A percentile compares a stretch with the other conserved stretches of the same genome.
Evolutionary conservation across 2,113 vertebrate genomes (phyloP).

Genomic region (Etheostoma cragini): DNA sequence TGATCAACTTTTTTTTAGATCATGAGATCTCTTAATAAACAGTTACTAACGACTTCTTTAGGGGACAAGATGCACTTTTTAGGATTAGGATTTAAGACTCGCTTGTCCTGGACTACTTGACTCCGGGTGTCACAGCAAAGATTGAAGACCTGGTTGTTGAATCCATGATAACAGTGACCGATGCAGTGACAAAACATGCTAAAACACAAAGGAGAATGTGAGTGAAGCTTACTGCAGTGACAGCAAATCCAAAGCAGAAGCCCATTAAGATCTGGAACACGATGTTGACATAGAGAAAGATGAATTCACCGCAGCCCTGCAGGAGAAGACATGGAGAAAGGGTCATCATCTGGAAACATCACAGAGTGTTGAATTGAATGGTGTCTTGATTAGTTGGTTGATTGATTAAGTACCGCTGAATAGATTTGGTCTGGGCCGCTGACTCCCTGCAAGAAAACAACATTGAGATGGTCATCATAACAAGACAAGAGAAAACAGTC

Average conservation of each 20-base stretch:
- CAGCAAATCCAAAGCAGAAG: slow-evolving; percentile 55
- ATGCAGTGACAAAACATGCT: neutral
- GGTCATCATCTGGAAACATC: neutral
- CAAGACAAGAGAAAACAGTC: neutral
- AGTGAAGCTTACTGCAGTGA: slow-evolving; percentile 60
- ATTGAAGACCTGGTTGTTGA: neutral
- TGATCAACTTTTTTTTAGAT: no score
- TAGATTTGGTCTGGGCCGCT: slow-evolving; percentile 37
- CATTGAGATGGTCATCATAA: neutral
- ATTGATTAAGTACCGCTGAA: slow-evolving; percentile 22
- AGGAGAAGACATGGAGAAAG: neutral
- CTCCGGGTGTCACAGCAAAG: no score
- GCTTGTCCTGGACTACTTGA: no score
- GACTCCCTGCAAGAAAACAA: slow-evolving; percentile 54
- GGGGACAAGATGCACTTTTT: no score
- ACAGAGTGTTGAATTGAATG: neutral
- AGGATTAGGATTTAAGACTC: no score
- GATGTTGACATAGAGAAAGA: rapidly evolving
- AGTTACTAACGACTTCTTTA: no score
- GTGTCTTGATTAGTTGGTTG: neutral
- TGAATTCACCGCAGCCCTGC: neutral
- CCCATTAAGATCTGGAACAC: neutral
- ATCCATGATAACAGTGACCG: neutral
- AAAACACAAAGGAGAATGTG: neutral
- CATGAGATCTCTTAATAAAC: no score